Percentiles rank a stretch among this genome's conserved stretches.
Evolutionary conservation across 2,113 vertebrate genomes (phyloP).

Genomic region (Suricata suricatta): DNA sequence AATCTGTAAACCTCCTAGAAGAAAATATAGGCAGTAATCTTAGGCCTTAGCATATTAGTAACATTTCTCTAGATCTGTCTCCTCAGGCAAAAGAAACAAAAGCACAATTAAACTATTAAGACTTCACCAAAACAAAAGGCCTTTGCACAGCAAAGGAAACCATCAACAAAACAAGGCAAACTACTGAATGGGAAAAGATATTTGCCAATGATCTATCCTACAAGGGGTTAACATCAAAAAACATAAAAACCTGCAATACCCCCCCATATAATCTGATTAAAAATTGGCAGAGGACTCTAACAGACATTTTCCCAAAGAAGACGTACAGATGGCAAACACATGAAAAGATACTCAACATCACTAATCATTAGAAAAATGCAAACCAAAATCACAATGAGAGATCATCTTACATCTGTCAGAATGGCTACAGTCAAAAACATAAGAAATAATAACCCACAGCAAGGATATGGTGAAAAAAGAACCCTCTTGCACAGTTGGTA

Average conservation of each 20-base stretch:
- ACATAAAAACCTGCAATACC: not conserved
- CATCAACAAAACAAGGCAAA: not conserved
- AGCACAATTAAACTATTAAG: not conserved
- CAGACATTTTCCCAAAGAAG: not conserved
- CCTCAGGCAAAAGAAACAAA: not conserved
- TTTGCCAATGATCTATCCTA: not conserved
- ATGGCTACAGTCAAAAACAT: not conserved
- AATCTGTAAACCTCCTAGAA: not conserved
- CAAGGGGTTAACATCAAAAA: not conserved
- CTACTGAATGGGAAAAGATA: not conserved
- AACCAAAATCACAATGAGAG: not conserved
- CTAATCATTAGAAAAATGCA: not conserved
- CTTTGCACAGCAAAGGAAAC: not conserved
- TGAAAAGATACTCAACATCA: not conserved
- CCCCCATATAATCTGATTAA: not conserved
- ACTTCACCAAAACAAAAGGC: not conserved
- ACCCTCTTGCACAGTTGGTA: not conserved
- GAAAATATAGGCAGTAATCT: not conserved
- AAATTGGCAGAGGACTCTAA: not conserved
- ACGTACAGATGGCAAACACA: not conserved
- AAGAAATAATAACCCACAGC: not conserved
- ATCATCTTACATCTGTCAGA: not conserved
- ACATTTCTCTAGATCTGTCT: not conserved
- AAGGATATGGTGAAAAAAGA: not conserved
- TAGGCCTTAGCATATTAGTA: not conserved